These are phyloP conservation scores for Lateolabrax maculatus DNA, from an alignment of 2,797 vertebrate genomes.

Conservation along the genomic window DNA sequence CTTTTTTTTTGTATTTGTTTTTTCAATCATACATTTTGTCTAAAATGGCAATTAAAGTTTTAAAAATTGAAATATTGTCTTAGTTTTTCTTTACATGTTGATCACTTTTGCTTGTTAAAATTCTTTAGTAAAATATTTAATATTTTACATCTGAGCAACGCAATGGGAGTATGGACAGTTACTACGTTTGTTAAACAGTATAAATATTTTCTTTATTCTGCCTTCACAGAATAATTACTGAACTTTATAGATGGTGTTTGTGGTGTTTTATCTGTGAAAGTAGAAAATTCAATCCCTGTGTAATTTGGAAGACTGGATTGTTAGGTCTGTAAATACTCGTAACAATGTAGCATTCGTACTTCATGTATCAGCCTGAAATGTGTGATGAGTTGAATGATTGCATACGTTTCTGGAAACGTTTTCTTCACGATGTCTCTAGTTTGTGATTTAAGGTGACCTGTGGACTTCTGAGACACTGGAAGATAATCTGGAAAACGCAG, in stretches of 20 bases:
- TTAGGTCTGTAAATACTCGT: neutral
- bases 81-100: constrained; percentile 23
- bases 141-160: neutral
- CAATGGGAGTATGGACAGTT: neutral
- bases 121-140: neutral
- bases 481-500: constrained; percentile 54
- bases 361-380: constrained; percentile 6
- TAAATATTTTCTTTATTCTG: neutral
- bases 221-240: neutral
- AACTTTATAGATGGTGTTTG: neutral
- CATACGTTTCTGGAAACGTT: constrained; percentile 32
- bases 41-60: constrained; percentile 67
- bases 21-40: constrained; percentile 61
- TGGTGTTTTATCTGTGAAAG: neutral
- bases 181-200: neutral
- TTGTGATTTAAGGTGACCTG: constrained; percentile 64
- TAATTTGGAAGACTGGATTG: neutral
- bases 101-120: neutral
- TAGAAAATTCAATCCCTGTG: neutral
- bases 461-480: constrained; percentile 57
- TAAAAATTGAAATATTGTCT: constrained; percentile 17
- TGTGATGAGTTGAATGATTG: constrained; percentile 30
- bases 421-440: constrained; percentile 45
- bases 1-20: constrained; percentile 19
- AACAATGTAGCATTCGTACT: neutral